A percentile compares a stretch with the other conserved stretches of the same genome.
These are phyloP conservation scores for Thalassarche chlororhynchos DNA, from an alignment of 2,113 vertebrate genomes.

Conservation along the genomic window DNA sequence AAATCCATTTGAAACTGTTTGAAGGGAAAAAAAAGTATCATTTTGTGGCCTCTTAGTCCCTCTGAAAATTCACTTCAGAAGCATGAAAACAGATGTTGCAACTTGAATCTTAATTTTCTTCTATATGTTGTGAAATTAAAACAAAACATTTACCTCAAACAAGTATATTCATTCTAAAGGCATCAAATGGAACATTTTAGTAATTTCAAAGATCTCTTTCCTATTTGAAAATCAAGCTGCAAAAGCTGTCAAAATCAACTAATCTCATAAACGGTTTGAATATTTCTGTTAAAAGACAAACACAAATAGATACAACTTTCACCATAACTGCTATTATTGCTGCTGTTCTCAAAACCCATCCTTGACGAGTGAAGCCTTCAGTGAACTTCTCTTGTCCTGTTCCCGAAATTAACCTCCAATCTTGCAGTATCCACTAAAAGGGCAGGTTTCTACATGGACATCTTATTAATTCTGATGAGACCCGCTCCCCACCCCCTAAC, in stretches of 20 bases:
- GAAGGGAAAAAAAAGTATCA: accelerated
- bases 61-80: neutral
- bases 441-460: neutral
- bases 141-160: neutral
- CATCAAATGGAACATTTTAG: neutral
- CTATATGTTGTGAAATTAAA: neutral
- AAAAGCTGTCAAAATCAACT: neutral
- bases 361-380: neutral
- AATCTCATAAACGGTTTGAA: neutral
- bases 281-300: neutral
- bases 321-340: neutral
- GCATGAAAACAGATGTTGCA: neutral
- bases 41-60: neutral
- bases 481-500: accelerated
- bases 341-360: neutral
- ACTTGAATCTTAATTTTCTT: neutral
- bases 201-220: neutral
- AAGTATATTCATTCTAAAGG: neutral
- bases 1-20: neutral
- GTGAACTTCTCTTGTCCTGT: neutral
- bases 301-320: neutral
- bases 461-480: neutral
- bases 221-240: neutral
- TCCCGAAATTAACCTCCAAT: neutral
- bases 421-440: neutral